A percentile compares a stretch with the other conserved stretches of the same genome.
These are phyloP conservation scores for Cybosia mesomella DNA, from an alignment of 2,888 invertebrate genomes.

Conservation along the genomic window DNA sequence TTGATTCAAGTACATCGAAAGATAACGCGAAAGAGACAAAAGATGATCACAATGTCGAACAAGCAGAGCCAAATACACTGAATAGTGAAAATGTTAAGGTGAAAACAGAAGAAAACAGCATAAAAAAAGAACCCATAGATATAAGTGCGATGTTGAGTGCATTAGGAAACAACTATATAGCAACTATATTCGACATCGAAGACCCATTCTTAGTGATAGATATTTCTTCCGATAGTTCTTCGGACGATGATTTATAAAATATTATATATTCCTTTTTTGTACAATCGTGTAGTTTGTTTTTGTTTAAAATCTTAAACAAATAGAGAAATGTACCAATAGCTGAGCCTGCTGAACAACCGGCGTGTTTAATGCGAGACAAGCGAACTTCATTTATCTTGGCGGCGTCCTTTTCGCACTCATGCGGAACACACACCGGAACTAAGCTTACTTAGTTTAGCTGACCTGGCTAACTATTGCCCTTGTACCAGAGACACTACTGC, in stretches of 20 bases:
- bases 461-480: too few relatives aligned
- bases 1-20: not conserved
- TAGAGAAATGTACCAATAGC: not conserved
- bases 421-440: too few relatives aligned
- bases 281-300: not conserved
- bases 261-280: conserved; percentile 10
- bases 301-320: too few relatives aligned
- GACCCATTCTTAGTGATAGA: conserved; percentile 72
- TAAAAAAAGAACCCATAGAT: conserved; percentile 29
- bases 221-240: conserved; percentile 66
- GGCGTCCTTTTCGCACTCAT: too few relatives aligned
- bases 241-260: conserved; percentile 59
- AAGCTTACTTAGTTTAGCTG: too few relatives aligned
- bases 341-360: too few relatives aligned
- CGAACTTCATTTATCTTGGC: too few relatives aligned
- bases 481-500: too few relatives aligned
- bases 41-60: not conserved
- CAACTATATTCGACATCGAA: conserved; percentile 63
- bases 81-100: not conserved
- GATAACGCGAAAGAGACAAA: not conserved
- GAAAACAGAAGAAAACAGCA: conserved; percentile 26
- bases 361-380: too few relatives aligned
- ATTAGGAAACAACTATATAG: conserved; percentile 60
- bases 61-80: not conserved
- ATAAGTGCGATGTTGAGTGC: conserved; percentile 49